A percentile compares a stretch with the other conserved stretches of the same genome.
These are phyloP conservation scores for Ivindomyrus marchei DNA, from an alignment of 2,113 vertebrate species.

Conservation along the genomic window DNA sequence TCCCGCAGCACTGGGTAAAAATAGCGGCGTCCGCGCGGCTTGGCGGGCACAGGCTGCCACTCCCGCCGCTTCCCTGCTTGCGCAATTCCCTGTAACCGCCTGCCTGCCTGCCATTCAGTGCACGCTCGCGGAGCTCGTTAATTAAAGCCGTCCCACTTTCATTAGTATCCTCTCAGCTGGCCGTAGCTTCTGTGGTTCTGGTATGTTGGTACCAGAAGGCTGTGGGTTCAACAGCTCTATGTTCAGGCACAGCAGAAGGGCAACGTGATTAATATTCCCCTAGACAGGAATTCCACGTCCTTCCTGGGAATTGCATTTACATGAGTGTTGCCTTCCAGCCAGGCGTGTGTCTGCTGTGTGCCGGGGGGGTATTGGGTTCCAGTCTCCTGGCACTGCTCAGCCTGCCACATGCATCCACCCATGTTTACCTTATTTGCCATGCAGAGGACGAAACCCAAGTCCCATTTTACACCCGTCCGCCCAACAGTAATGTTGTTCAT, in stretches of 20 bases:
- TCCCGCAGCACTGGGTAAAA: constrained; percentile 10
- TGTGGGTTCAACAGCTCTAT: not conserved
- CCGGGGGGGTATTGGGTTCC: not conserved
- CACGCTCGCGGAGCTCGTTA: not conserved
- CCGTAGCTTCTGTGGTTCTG: not conserved
- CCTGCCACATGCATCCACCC: not conserved
- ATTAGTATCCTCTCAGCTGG: not conserved
- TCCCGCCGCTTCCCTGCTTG: not conserved
- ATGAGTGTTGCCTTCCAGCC: not conserved
- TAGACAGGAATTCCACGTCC: not conserved
- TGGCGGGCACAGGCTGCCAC: not conserved
- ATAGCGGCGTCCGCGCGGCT: not conserved
- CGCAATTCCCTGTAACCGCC: not conserved
- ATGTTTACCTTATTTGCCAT: not conserved
- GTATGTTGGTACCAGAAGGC: not conserved
- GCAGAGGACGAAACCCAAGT: not conserved
- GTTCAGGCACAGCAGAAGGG: not conserved
- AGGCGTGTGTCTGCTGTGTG: not conserved
- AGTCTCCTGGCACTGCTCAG: not conserved
- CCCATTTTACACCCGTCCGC: not conserved
- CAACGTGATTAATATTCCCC: not conserved
- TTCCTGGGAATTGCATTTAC: not conserved
- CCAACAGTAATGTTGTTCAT: not conserved
- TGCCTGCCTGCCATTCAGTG: not conserved
- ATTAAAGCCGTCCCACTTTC: not conserved